These are phyloP conservation scores for rat (Rattus norvegicus) DNA, from an alignment of 2,113 vertebrate genomes.

Conservation along the genomic window DNA sequence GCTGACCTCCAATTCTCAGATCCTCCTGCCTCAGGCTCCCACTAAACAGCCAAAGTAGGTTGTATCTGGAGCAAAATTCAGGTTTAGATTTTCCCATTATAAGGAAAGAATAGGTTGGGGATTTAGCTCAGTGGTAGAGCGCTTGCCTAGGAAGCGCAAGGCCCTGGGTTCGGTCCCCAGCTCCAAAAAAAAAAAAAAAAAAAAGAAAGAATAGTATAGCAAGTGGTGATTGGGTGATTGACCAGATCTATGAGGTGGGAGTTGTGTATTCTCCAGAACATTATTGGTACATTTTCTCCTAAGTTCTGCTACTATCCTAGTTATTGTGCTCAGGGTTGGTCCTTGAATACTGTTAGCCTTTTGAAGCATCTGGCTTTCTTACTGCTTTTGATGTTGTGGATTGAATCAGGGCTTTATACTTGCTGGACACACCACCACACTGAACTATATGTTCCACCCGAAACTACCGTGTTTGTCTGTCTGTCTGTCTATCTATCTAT, in stretches of 20 bases:
- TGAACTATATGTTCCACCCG: neutral
- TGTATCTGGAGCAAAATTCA: constrained; percentile 22
- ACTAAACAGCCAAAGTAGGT: neutral
- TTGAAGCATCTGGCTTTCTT: neutral
- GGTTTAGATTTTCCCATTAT: neutral
- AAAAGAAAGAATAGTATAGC: neutral
- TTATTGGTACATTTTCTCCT: constrained; percentile 31
- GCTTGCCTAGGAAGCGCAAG: no score
- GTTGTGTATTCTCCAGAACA: neutral
- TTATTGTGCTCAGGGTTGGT: constrained; percentile 3
- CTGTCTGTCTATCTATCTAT: no score
- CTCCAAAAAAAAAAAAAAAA: no score
- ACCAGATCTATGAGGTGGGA: neutral
- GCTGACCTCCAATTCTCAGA: no score
- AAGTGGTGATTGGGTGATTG: constrained; percentile 24
- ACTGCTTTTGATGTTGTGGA: neutral
- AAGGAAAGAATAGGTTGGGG: neutral
- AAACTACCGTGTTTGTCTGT: neutral
- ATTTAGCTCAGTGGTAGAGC: no score
- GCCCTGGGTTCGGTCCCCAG: no score
- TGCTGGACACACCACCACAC: neutral
- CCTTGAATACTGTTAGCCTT: neutral
- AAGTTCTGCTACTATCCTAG: neutral
- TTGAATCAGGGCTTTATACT: neutral
- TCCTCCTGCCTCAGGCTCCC: no score